Evolutionary conservation across 2,113 vertebrate genomes (phyloP), one percentile per base, ranked within the genome.

Genomic region (Merops nubicus): DNA sequence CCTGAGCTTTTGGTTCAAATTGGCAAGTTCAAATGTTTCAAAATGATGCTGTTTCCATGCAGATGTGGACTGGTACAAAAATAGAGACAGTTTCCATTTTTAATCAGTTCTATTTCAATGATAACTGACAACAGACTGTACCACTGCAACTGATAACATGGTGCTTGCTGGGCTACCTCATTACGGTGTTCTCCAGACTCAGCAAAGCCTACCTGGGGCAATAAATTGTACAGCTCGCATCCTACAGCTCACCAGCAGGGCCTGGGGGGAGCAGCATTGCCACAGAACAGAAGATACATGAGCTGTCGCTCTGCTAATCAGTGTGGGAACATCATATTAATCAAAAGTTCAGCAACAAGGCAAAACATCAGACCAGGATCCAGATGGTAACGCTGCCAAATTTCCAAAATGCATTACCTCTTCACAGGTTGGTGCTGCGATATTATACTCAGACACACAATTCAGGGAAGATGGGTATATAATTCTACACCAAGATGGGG

Each of bases 231-330:
- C 68, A 89, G 76, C 84, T 94, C 78, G 23, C 56, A 84, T 81
- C 89, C 83, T 57, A 25, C 84, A 15, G 34, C 45, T 94, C 81
- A 26, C 84, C 74, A 72, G 72, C 40, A 89, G 96, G 70, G 65
- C 48, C 21, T 31, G 38, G 29, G n/a, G 36, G 68, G 45, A 94
- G 84, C 69, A 93, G 87, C 83, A 84, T 80, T 76, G 89, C 88
- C 79, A 88, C 19, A 59, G 70, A 87, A 78, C 45, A 94, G 28
- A 75, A 97, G 88, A 97, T 87, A 31, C 86, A 96, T 38, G 83
- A 94, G 96, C 94, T 98, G 95, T 92, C 38, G 7, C 69, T 77
- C 75, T 62, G 34, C 69, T 87, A 56, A 93, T 91, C 78, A 89
- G 73, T 38, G 38, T 67, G 38, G 85, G 85, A 93, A 77, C 78